These are phyloP conservation scores for Ailurus styani DNA, from an alignment of 2,113 vertebrate genomes.

Conservation along the genomic window DNA sequence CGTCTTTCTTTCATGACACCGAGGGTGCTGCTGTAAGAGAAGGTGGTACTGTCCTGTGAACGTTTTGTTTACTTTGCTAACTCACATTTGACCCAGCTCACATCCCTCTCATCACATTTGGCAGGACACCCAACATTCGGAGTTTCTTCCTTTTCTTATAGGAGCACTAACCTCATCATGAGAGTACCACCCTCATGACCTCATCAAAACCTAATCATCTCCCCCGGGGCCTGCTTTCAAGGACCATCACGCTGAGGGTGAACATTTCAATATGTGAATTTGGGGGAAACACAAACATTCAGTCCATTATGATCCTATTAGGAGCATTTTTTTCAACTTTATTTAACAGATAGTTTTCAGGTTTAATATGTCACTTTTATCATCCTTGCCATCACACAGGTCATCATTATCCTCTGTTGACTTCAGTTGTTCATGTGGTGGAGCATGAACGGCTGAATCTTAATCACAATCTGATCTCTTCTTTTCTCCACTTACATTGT, in stretches of 20 bases:
- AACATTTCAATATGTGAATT: background rate
- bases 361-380: background rate
- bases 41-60: background rate
- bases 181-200: background rate
- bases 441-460: background rate
- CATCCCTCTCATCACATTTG: background rate
- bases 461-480: background rate
- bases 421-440: background rate
- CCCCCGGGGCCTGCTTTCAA: background rate
- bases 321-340: background rate
- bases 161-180: background rate
- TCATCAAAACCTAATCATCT: background rate
- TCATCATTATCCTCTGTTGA: background rate
- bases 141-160: background rate
- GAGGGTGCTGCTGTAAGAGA: background rate
- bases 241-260: background rate
- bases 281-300: background rate
- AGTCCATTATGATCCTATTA: background rate
- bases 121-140: background rate
- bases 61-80: background rate
- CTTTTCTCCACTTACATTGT: background rate
- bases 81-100: background rate
- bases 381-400: background rate
- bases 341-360: background rate
- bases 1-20: background rate